These are phyloP conservation scores for Sternotherus odoratus DNA, from an alignment of 2,797 vertebrate species.

Conservation along the genomic window DNA sequence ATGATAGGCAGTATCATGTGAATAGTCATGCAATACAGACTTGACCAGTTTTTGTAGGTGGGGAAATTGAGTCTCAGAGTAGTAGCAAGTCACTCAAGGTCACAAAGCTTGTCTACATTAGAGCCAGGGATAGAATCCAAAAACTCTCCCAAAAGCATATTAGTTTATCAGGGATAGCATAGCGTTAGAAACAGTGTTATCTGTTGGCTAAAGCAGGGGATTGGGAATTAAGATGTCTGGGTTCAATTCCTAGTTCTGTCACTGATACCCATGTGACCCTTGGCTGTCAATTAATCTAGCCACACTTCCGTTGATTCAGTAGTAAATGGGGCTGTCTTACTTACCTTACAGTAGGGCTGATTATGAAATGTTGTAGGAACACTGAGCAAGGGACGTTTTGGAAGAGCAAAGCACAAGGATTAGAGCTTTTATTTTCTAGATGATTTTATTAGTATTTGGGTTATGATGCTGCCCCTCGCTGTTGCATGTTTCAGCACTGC, in stretches of 20 bases:
- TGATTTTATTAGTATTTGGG: background rate
- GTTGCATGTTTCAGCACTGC: background rate
- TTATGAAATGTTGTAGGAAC: rapidly evolving
- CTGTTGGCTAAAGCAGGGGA: background rate
- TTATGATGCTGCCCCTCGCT: background rate
- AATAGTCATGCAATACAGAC: rapidly evolving
- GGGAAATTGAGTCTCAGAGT: background rate
- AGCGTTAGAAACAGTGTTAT: background rate
- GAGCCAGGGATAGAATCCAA: background rate
- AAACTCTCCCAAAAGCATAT: background rate
- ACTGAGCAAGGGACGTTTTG: background rate
- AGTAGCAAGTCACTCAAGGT: rapidly evolving
- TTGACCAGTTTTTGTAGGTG: background rate
- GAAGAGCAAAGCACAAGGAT: background rate
- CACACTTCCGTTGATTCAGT: background rate
- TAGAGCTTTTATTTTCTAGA: background rate
- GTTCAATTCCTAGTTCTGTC: background rate
- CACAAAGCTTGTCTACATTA: background rate
- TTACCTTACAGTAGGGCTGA: background rate
- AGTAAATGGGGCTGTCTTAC: background rate
- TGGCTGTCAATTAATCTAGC: background rate
- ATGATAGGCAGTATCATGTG: background rate
- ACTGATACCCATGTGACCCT: background rate
- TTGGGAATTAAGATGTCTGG: background rate
- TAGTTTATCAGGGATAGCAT: background rate